Conservation (phyloP, 2,888 invertebrate species). For the Terebella lapidaria region DNA sequence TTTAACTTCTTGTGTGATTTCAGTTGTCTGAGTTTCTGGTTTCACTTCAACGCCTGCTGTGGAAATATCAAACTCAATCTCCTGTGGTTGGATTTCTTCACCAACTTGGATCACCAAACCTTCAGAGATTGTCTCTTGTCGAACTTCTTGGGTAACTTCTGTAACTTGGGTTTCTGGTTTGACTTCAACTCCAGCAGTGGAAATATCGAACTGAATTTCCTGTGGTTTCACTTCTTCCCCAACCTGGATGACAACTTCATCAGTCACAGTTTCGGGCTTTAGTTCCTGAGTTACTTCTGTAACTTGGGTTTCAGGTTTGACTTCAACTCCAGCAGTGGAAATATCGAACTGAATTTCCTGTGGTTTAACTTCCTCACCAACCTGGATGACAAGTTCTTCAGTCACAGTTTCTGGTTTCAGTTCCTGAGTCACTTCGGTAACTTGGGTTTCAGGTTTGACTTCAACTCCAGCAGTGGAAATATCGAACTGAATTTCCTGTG, state of each 20-base stretch:
- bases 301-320: not conserved
- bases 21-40: not conserved
- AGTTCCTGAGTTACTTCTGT: conserved; percentile 6
- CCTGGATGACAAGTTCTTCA: not conserved
- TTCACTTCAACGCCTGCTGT: conserved; percentile 5
- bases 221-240: conserved; percentile 10
- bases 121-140: conserved; percentile 8
- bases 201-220: conserved; percentile 15
- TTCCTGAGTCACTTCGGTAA: not conserved
- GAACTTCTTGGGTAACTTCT: conserved; percentile 3
- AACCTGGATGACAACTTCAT: conserved; percentile 3
- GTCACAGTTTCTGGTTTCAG: not conserved
- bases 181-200: conserved; percentile 8
- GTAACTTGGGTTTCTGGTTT: conserved; percentile 15
- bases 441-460: not conserved
- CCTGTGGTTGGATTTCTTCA: conserved; percentile 12
- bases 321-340: conserved; percentile 8
- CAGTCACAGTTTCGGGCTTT: not conserved
- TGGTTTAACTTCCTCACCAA: not conserved
- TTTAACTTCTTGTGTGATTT: conserved; percentile 4
- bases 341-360: conserved; percentile 15
- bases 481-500: not conserved
- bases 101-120: conserved; percentile 3
- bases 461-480: not conserved
- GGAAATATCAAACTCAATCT: conserved; percentile 7